These are phyloP conservation scores for Elgaria multicarinata DNA, from an alignment of 2,113 vertebrate species.

Conservation along the genomic window DNA sequence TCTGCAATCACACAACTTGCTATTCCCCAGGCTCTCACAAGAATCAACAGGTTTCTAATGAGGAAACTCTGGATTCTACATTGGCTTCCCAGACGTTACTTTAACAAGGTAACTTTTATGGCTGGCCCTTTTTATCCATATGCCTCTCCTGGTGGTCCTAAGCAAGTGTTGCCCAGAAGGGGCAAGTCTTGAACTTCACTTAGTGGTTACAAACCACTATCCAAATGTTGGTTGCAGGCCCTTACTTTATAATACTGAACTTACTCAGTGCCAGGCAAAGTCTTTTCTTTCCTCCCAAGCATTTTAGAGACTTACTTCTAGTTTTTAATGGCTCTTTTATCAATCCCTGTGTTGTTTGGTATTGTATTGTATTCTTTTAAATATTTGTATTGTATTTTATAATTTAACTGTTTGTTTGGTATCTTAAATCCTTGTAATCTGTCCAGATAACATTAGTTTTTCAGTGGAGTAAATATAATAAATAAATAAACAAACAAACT, in stretches of 20 bases:
- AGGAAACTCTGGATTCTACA: constrained; percentile 50
- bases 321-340: too few species aligned
- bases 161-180: not conserved
- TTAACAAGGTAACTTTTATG: not conserved
- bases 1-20: not conserved
- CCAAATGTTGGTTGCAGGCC: not conserved
- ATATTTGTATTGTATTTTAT: too few species aligned
- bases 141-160: not conserved
- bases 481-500: not conserved
- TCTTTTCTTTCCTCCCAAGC: too few species aligned
- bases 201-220: not conserved
- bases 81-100: constrained; percentile 55
- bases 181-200: not conserved
- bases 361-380: too few species aligned
- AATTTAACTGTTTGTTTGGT: too few species aligned
- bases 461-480: too few species aligned
- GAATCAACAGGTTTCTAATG: constrained; percentile 44
- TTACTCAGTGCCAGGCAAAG: too few species aligned
- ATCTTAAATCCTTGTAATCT: too few species aligned
- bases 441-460: too few species aligned
- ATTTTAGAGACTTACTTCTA: too few species aligned
- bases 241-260: not conserved
- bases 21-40: not conserved
- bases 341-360: too few species aligned
- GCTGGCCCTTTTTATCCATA: not conserved